These are phyloP conservation scores for Selenia dentaria DNA, from an alignment of 2,888 invertebrate species.

Conservation along the genomic window DNA sequence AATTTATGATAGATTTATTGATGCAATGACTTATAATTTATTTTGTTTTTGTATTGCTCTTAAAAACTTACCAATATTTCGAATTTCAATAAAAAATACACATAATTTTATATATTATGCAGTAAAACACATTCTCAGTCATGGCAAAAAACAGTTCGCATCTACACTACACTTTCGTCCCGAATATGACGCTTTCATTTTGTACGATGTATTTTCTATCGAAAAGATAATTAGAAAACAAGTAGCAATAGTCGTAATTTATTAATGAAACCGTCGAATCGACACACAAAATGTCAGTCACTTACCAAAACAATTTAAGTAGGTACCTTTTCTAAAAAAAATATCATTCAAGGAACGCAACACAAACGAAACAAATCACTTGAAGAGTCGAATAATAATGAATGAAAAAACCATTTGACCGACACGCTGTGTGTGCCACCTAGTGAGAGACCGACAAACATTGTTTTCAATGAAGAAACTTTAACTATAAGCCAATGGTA, in stretches of 20 bases:
- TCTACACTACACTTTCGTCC: conserved; percentile 26
- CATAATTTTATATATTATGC: no score
- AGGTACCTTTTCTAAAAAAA: conserved; percentile 50
- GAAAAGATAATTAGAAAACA: no score
- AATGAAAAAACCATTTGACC: conserved; percentile 70
- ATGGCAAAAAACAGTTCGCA: no score
- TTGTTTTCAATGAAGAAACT: conserved; percentile 47
- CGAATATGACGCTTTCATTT: conserved; percentile 35
- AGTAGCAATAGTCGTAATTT: no score
- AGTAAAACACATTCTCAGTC: no score
- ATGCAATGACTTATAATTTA: no score
- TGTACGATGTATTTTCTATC: no score
- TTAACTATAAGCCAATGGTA: conserved; percentile 41
- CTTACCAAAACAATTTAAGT: conserved; percentile 67
- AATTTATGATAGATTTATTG: no score
- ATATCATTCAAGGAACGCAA: conserved; percentile 58
- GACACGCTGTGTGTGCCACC: conserved; percentile 58
- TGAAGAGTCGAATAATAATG: conserved; percentile 70
- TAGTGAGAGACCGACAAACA: conserved; percentile 61
- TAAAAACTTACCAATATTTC: no score
- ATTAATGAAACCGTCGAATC: no score
- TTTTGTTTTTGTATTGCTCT: no score
- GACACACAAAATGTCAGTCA: conserved; percentile 41
- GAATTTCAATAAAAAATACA: no score
- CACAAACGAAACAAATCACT: conserved; percentile 72